phyloP scores from a whole-genome alignment of 1,140 invertebrate species.

The Euura saliciscinereae region DNA sequence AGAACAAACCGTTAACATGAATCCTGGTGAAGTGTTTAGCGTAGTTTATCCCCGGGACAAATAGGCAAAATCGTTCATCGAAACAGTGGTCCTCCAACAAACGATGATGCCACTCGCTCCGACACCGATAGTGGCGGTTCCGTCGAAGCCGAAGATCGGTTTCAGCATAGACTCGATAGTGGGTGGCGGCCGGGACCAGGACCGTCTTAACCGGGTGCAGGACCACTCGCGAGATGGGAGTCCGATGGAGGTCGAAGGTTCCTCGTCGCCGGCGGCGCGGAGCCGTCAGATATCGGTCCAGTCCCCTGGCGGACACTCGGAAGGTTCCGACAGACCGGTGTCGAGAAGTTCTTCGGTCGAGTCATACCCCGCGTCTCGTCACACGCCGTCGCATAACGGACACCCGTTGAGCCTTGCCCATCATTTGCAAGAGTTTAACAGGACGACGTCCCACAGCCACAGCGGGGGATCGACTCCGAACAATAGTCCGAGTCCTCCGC shows the following conservation, averaged over 20 bases:
- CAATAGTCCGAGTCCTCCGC: slow-evolving; percentile 67
- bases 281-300: slow-evolving; percentile 32
- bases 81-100: slow-evolving; percentile 18
- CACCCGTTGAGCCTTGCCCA: slow-evolving; percentile 33
- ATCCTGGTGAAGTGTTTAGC: no score
- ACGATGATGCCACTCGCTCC: slow-evolving; percentile 90
- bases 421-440: slow-evolving; percentile 40
- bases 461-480: slow-evolving; percentile 63
- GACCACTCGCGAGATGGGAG: slow-evolving; percentile 45
- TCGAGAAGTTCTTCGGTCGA: slow-evolving; percentile 54
- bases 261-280: slow-evolving; percentile 50
- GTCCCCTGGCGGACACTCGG: slow-evolving; percentile 53
- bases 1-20: no score
- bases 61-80: no score
- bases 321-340: slow-evolving; percentile 48
- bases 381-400: slow-evolving; percentile 34
- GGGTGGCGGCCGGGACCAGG: slow-evolving; percentile 64
- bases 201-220: slow-evolving; percentile 29
- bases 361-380: slow-evolving; percentile 46
- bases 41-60: no score
- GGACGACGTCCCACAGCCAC: slow-evolving; percentile 47
- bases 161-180: slow-evolving; percentile 96
- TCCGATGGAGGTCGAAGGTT: slow-evolving; percentile 48
- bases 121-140: slow-evolving; percentile 81
- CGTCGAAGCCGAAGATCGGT: slow-evolving; percentile 89